Evolutionary conservation across 1,140 invertebrate genomes (phyloP).

Genomic region (Forficula auricularia): DNA sequence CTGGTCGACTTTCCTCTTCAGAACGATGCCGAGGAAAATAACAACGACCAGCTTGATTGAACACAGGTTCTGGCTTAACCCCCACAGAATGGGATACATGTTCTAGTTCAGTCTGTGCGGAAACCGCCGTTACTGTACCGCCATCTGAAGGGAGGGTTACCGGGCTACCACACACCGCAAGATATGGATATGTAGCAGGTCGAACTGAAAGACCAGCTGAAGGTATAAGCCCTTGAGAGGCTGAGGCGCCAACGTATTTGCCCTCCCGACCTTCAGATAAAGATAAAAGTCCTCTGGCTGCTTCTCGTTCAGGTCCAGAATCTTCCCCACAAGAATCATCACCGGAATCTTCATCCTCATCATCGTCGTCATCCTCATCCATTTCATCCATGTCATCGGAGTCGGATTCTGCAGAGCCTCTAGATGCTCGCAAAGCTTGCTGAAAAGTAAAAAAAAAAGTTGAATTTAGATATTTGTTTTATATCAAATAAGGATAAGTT

Average conservation of each 20-base stretch:
- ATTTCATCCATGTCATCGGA: slow-evolving; percentile 42
- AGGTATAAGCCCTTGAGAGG: background rate
- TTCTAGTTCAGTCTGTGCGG: slow-evolving; percentile 15
- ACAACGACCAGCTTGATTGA: too few species aligned
- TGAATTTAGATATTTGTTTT: too few species aligned
- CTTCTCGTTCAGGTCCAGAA: slow-evolving; percentile 50
- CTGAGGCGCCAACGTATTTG: too few species aligned
- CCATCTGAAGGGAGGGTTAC: slow-evolving; percentile 6
- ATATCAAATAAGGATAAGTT: too few species aligned
- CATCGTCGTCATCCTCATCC: slow-evolving; percentile 41
- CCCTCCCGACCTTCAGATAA: slow-evolving; percentile 29
- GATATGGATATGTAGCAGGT: slow-evolving; percentile 43
- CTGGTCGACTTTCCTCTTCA: slow-evolving; percentile 5
- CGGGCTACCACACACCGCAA: slow-evolving; percentile 5
- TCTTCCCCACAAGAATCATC: slow-evolving; percentile 27
- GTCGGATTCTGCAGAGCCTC: slow-evolving; percentile 22
- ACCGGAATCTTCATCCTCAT: slow-evolving; percentile 46
- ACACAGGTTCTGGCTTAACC: too few species aligned
- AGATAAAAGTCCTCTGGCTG: slow-evolving; percentile 66
- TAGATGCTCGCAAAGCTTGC: slow-evolving; percentile 10
- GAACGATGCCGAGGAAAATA: too few species aligned
- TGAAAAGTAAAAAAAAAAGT: slow-evolving; percentile 9
- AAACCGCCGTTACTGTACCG: slow-evolving; percentile 13
- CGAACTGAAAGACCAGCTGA: slow-evolving; percentile 31
- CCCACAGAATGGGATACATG: slow-evolving; percentile 9